Conservation (phyloP, 2,797 vertebrate genomes). For the Pseudomugil gertrudae region DNA sequence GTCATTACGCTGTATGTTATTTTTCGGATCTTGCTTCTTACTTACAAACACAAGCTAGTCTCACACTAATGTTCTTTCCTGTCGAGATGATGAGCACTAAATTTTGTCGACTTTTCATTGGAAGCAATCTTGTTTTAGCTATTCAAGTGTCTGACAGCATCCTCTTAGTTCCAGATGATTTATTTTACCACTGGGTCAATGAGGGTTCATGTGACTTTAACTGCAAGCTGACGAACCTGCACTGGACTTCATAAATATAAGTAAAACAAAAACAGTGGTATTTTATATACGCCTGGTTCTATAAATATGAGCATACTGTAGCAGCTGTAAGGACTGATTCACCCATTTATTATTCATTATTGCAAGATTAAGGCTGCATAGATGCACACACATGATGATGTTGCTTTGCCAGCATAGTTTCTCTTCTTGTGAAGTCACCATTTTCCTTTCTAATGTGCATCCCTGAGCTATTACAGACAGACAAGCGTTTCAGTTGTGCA, state of each 20-base stretch:
- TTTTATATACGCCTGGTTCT: background rate
- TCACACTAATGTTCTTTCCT: slow-evolving; percentile 5
- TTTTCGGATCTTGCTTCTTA: slow-evolving; percentile 7
- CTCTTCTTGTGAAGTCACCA: background rate
- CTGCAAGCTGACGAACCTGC: background rate
- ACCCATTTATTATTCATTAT: background rate
- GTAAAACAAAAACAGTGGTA: background rate
- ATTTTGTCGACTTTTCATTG: background rate
- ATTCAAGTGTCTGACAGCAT: too few relatives aligned
- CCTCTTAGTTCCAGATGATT: too few relatives aligned
- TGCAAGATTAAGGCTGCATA: background rate
- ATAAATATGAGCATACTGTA: background rate
- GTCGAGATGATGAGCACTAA: background rate
- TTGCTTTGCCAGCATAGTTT: background rate
- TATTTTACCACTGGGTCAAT: too few relatives aligned
- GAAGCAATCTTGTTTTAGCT: too few relatives aligned
- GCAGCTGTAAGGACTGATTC: background rate
- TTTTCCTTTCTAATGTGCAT: background rate
- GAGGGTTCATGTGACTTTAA: background rate
- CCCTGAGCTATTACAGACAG: background rate
- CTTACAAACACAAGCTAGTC: slow-evolving; percentile 19
- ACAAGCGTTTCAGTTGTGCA: background rate
- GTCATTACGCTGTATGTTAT: slow-evolving; percentile 43
- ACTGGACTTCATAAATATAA: background rate
- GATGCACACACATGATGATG: background rate